These are phyloP conservation scores for Drosophila stalkeri DNA, from an alignment of 2,888 invertebrate species.

Conservation along the genomic window DNA sequence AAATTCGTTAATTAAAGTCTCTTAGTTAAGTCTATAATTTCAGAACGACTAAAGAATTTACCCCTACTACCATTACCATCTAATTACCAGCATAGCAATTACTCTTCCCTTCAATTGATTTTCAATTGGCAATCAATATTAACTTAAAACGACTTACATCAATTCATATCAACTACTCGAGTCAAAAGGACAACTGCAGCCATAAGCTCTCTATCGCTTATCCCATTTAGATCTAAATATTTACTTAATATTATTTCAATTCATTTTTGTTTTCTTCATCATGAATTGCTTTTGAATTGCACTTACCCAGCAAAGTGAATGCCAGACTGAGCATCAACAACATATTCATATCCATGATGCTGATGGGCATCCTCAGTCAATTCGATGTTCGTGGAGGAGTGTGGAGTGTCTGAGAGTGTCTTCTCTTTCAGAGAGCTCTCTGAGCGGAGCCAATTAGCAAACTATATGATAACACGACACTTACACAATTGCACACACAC, in stretches of 20 bases:
- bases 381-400: conserved; percentile 26
- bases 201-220: background rate
- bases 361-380: conserved; percentile 27
- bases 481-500: conserved; percentile 25
- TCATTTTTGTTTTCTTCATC: background rate
- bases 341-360: conserved; percentile 44
- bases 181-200: conserved; percentile 20
- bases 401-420: conserved; percentile 30
- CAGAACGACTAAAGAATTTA: background rate
- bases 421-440: conserved; percentile 9
- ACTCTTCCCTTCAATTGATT: background rate
- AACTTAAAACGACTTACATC: background rate
- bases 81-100: background rate
- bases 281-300: conserved; percentile 17
- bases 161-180: background rate
- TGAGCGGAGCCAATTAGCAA: conserved; percentile 65
- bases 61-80: background rate
- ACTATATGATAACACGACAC: conserved; percentile 54
- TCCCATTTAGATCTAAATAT: conserved; percentile 7
- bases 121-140: conserved; percentile 18
- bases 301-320: conserved; percentile 58
- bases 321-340: conserved; percentile 38
- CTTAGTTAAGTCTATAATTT: too few relatives aligned
- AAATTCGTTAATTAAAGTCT: background rate
- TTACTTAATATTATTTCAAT: background rate